Evolutionary conservation across 2,113 vertebrate genomes (phyloP).

Genomic region (Elephas maximus): DNA sequence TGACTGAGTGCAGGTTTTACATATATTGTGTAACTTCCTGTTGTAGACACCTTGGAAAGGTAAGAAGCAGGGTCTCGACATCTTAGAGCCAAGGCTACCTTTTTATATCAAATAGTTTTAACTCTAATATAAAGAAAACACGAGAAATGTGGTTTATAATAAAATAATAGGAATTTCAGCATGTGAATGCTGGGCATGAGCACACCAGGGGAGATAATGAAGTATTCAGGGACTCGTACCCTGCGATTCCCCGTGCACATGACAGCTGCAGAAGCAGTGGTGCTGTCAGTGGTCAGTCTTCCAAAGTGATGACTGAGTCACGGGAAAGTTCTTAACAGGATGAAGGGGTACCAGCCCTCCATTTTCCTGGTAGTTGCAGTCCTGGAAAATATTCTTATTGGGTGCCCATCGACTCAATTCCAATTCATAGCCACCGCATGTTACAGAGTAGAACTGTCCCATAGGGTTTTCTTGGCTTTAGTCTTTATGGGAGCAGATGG

Average conservation of each 20-base stretch:
- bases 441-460: background rate
- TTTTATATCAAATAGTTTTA: background rate
- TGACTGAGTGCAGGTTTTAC: too few species aligned
- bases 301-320: background rate
- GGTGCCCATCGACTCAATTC: background rate
- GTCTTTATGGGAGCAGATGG: background rate
- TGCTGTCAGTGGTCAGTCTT: background rate
- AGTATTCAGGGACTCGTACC: too few species aligned
- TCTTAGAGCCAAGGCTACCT: background rate
- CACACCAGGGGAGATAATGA: background rate
- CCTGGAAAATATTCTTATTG: background rate
- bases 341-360: background rate
- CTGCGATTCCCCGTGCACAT: fast-evolving
- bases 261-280: background rate
- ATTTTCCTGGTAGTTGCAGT: background rate
- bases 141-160: background rate
- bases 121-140: background rate
- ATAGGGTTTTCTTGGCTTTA: background rate
- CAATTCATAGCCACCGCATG: background rate
- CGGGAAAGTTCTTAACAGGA: background rate
- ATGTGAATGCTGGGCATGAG: background rate
- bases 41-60: background rate
- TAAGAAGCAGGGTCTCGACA: background rate
- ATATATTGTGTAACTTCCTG: background rate
- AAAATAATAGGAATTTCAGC: background rate